phyloP scores from a whole-genome alignment of 2,113 vertebrate genomes.

The Odocoileus hemionus region DNA sequence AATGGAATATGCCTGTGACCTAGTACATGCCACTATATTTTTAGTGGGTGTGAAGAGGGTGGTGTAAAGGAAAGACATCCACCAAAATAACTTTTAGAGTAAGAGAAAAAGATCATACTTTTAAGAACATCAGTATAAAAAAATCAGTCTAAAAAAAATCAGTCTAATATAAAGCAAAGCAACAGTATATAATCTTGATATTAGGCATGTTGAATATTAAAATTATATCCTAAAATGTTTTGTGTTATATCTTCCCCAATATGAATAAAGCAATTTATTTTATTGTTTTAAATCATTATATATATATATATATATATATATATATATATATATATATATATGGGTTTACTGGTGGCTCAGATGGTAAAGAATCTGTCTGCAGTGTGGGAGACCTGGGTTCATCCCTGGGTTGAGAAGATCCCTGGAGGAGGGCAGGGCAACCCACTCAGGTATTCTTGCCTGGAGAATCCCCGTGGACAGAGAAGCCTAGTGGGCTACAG shows the following conservation, averaged over 20 bases:
- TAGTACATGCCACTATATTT: not conserved
- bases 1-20: not conserved
- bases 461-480: not conserved
- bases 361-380: not conserved
- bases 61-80: not conserved
- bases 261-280: not conserved
- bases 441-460: not conserved
- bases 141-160: not conserved
- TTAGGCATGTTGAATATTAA: not conserved
- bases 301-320: too few relatives aligned
- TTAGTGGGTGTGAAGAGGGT: not conserved
- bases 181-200: not conserved
- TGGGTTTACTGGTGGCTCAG: not conserved
- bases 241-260: not conserved
- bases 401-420: not conserved
- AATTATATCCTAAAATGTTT: not conserved
- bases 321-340: not conserved
- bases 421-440: not conserved
- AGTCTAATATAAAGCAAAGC: not conserved
- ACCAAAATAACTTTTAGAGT: not conserved
- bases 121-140: not conserved
- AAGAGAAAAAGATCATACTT: not conserved
- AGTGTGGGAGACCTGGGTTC: not conserved
- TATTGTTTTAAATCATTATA: not conserved
- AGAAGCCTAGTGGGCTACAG: not conserved